A percentile compares a stretch with the other conserved stretches of the same genome.
These are phyloP conservation scores for Phoeniculus purpureus DNA, from an alignment of 2,797 vertebrate species.

Conservation along the genomic window DNA sequence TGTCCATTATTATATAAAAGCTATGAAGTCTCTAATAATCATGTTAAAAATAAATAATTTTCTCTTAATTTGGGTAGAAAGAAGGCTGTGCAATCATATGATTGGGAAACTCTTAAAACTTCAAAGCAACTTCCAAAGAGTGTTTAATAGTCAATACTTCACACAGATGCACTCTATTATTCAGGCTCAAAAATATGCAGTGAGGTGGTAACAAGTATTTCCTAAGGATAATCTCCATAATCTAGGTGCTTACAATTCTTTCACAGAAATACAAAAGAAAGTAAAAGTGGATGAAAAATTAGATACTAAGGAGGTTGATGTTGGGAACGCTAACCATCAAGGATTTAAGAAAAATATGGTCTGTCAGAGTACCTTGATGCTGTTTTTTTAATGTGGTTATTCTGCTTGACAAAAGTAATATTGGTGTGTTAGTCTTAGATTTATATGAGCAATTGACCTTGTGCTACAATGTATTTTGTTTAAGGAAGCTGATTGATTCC, in stretches of 20 bases:
- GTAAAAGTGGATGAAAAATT: not conserved
- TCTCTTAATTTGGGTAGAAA: not conserved
- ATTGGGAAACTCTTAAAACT: not conserved
- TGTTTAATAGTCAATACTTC: not conserved
- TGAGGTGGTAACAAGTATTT: not conserved
- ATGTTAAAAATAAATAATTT: not conserved
- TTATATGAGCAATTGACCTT: slow-evolving; percentile 9
- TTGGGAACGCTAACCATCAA: not conserved
- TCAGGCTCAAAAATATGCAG: not conserved
- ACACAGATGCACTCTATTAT: not conserved
- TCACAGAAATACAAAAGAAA: not conserved
- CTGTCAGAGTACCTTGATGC: not conserved
- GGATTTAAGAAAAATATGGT: not conserved
- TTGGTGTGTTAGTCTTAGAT: not conserved
- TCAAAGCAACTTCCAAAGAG: not conserved
- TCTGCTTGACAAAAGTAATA: slow-evolving; percentile 18
- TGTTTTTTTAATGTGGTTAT: not conserved
- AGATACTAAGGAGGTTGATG: not conserved
- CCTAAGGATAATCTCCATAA: not conserved
- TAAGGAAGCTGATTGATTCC: slow-evolving; percentile 26
- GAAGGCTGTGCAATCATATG: not conserved
- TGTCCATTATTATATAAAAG: not conserved
- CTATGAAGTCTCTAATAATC: accelerated
- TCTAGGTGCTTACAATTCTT: not conserved
- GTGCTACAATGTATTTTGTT: slow-evolving; percentile 2